phyloP scores from a whole-genome alignment of 1,140 invertebrate genomes.

The Chrysomallon squamiferum region DNA sequence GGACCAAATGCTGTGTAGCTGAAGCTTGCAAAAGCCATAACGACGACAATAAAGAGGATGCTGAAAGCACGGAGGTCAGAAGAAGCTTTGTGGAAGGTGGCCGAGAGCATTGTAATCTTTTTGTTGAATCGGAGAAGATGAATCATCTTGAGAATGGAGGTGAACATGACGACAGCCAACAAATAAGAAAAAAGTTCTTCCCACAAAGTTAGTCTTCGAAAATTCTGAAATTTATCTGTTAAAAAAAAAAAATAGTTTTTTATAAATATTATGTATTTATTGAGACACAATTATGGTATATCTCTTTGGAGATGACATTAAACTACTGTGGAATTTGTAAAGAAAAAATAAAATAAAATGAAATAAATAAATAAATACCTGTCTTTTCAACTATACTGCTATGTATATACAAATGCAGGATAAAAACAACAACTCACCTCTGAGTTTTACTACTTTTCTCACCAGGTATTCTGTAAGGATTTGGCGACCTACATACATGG shows the following conservation, averaged over 20 bases:
- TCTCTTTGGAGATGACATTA: too few species aligned
- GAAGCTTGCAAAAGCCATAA: constrained; percentile 53
- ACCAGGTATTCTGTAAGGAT: constrained; percentile 32
- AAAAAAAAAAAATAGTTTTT: constrained; percentile 11
- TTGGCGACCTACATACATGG: constrained; percentile 44
- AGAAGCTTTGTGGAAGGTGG: constrained; percentile 51
- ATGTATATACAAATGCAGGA: too few species aligned
- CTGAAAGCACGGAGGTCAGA: constrained; percentile 57
- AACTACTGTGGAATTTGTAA: too few species aligned
- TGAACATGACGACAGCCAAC: constrained; percentile 64
- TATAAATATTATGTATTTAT: too few species aligned
- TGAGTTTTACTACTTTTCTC: constrained; percentile 34
- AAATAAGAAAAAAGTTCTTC: constrained; percentile 62
- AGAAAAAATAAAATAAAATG: too few species aligned
- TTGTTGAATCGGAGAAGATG: constrained; percentile 68
- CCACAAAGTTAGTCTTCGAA: constrained; percentile 45
- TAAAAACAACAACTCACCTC: constrained; percentile 28
- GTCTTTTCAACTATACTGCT: too few species aligned
- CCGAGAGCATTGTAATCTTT: constrained; percentile 61
- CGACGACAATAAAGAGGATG: constrained; percentile 53
- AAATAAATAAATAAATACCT: too few species aligned
- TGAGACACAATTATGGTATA: too few species aligned
- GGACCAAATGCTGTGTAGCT: constrained; percentile 66
- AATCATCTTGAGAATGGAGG: constrained; percentile 65
- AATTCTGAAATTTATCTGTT: constrained; percentile 48